phyloP scores from a whole-genome alignment of 2,888 invertebrate genomes.

The Mythimna ferrago region DNA sequence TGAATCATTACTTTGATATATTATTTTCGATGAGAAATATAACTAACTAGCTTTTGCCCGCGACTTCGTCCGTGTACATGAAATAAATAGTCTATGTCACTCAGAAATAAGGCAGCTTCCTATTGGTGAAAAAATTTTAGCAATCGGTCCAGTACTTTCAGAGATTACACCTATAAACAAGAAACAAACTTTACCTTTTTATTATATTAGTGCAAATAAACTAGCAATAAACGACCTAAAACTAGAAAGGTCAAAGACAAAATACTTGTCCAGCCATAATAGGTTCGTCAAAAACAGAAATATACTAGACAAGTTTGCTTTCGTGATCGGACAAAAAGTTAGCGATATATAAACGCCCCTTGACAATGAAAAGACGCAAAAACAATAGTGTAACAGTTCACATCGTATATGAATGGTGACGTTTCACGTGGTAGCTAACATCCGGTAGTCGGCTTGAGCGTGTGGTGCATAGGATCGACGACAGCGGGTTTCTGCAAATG shows the following conservation, averaged over 20 bases:
- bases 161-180: no score
- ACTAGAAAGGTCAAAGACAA: constrained; percentile 29
- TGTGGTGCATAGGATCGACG: constrained; percentile 35
- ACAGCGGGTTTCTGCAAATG: constrained; percentile 28
- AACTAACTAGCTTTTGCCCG: no score
- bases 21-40: neutral
- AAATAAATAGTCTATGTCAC: no score
- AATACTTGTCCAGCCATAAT: neutral
- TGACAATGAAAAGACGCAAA: constrained; percentile 60
- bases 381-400: constrained; percentile 67
- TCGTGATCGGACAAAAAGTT: constrained; percentile 38
- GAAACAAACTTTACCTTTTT: no score
- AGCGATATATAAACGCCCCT: constrained; percentile 47
- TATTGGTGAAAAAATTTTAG: no score
- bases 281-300: constrained; percentile 2
- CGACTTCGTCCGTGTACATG: no score
- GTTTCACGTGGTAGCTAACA: constrained; percentile 57
- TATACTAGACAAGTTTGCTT: constrained; percentile 25
- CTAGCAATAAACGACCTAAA: neutral
- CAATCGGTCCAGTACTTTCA: no score
- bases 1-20: neutral
- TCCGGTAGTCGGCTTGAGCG: constrained; percentile 58
- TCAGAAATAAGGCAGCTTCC: no score
- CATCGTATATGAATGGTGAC: constrained; percentile 63
- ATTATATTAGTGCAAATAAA: neutral